phyloP scores from a whole-genome alignment of 2,113 vertebrate genomes.

The Lipotes vexillifer region DNA sequence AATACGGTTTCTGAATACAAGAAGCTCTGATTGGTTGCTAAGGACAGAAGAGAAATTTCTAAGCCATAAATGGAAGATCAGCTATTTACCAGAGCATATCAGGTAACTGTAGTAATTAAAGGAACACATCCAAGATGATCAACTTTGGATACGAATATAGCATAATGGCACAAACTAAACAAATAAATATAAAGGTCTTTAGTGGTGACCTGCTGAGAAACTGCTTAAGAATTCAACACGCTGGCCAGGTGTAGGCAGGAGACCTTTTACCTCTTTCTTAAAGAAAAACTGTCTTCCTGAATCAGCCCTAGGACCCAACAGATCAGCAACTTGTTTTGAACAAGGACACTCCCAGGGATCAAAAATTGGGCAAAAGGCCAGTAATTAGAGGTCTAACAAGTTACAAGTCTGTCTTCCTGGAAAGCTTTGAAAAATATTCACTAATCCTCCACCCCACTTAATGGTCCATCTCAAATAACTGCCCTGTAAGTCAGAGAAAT shows the following conservation, averaged over 20 bases:
- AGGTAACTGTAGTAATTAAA: background rate
- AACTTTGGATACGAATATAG: background rate
- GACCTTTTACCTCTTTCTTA: background rate
- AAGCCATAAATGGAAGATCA: background rate
- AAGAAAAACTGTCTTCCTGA: background rate
- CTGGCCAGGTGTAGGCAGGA: background rate
- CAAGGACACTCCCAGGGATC: background rate
- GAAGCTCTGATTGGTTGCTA: background rate
- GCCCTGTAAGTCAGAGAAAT: background rate
- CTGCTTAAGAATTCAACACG: background rate
- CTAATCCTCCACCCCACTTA: background rate
- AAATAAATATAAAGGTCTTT: background rate
- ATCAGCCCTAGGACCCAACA: background rate
- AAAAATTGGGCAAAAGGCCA: background rate
- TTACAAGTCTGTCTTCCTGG: background rate
- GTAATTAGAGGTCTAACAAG: background rate
- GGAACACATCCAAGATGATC: background rate
- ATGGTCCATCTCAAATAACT: background rate
- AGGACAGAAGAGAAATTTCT: background rate
- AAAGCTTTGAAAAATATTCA: constrained; percentile 11
- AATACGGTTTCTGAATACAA: background rate
- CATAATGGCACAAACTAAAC: background rate
- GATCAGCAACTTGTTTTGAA: constrained; percentile 11
- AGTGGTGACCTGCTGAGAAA: background rate
- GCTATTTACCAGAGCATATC: background rate